phyloP scores from a whole-genome alignment of 2,888 invertebrate genomes.

The Agriopis leucophaearia region DNA sequence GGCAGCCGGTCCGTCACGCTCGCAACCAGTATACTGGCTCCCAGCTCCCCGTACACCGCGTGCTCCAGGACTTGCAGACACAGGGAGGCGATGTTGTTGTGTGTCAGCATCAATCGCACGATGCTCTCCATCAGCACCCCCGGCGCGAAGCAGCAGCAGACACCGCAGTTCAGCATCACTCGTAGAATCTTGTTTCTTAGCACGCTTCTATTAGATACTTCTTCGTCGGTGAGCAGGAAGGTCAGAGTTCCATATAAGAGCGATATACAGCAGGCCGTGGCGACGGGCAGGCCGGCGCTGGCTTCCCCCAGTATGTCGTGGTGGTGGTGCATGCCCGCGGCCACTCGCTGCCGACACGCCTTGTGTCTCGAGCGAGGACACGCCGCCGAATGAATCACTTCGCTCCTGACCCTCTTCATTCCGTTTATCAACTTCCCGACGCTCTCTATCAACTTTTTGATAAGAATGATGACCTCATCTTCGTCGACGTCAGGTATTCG shows the following conservation, averaged over 20 bases:
- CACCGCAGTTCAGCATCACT: constrained; percentile 85
- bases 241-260: constrained; percentile 85
- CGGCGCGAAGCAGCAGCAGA: constrained; percentile 88
- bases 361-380: constrained; percentile 84
- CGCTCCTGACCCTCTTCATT: constrained; percentile 86
- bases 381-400: constrained; percentile 84
- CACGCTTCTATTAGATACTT: constrained; percentile 66
- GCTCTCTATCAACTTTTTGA: constrained; percentile 85
- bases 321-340: constrained; percentile 86
- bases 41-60: constrained; percentile 87
- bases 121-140: constrained; percentile 80
- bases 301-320: constrained; percentile 85
- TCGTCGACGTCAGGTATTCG: constrained; percentile 75
- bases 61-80: constrained; percentile 86
- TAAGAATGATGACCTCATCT: constrained; percentile 71
- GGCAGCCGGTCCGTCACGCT: constrained; percentile 74
- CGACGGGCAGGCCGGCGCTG: constrained; percentile 67
- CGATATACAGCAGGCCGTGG: constrained; percentile 85
- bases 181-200: constrained; percentile 81
- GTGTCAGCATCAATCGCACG: constrained; percentile 79
- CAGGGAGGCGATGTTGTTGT: constrained; percentile 67
- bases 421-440: constrained; percentile 85
- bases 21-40: constrained; percentile 74
- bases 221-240: constrained; percentile 77
- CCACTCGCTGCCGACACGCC: constrained; percentile 75